These are phyloP conservation scores for Gouania willdenowi DNA, from an alignment of 2,797 vertebrate species.

Conservation along the genomic window DNA sequence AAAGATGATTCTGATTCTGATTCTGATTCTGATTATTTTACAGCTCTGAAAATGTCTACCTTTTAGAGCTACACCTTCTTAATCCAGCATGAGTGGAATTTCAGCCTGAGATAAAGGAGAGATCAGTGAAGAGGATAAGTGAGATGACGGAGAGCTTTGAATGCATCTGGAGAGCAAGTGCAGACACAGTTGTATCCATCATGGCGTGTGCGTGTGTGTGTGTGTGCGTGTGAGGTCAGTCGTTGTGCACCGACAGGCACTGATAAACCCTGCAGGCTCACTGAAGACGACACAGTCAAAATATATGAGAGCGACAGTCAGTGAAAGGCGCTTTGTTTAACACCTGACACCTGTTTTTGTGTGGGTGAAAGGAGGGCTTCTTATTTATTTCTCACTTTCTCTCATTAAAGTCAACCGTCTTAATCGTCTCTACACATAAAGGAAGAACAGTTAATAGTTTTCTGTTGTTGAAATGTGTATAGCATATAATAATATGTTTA, in stretches of 20 bases:
- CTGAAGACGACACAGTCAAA: slow-evolving; percentile 48
- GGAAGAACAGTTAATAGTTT: too few relatives aligned
- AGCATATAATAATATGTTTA: too few relatives aligned
- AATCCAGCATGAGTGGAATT: slow-evolving; percentile 14
- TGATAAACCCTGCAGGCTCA: slow-evolving; percentile 41
- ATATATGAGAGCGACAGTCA: slow-evolving; percentile 13
- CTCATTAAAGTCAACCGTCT: too few relatives aligned
- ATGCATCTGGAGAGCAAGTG: slow-evolving; percentile 30
- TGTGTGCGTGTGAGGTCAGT: slow-evolving; percentile 6
- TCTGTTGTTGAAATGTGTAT: too few relatives aligned
- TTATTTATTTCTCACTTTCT: slow-evolving; percentile 15
- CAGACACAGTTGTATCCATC: slow-evolving; percentile 25
- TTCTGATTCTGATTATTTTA: too few relatives aligned
- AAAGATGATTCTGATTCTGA: too few relatives aligned
- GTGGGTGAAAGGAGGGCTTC: slow-evolving; percentile 1
- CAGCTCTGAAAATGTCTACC: slow-evolving; percentile 6
- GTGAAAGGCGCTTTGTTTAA: slow-evolving; percentile 36
- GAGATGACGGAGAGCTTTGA: slow-evolving; percentile 15
- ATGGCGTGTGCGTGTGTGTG: slow-evolving; percentile 2
- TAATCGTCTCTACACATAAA: too few relatives aligned
- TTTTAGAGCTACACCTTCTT: slow-evolving; percentile 3
- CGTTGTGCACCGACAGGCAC: not conserved
- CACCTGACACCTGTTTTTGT: slow-evolving; percentile 40
- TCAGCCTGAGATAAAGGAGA: slow-evolving; percentile 2
- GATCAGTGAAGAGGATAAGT: slow-evolving; percentile 1